Evolutionary conservation across 2,113 vertebrate species (phyloP).

Genomic region (Percopsis transmontana): DNA sequence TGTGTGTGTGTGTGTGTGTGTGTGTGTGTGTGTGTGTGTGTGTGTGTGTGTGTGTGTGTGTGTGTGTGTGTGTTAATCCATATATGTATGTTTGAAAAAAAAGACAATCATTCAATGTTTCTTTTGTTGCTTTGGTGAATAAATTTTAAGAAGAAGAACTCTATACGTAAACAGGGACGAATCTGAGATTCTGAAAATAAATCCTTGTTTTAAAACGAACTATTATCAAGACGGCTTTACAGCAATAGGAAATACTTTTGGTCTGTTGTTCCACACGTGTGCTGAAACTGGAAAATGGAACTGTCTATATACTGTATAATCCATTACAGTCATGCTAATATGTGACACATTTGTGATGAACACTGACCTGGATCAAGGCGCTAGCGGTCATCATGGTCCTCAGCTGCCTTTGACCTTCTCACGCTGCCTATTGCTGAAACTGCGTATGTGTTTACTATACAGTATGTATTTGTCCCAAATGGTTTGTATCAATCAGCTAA

Average conservation of each 20-base stretch:
- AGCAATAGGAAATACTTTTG: constrained; percentile 44
- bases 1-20: constrained; percentile 43
- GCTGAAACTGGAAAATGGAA: constrained; percentile 44
- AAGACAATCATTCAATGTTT: constrained; percentile 76
- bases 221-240: constrained; percentile 68
- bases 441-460: constrained; percentile 68
- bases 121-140: constrained; percentile 58
- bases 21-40: constrained; percentile 22
- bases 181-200: constrained; percentile 49
- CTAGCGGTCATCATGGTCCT: constrained; percentile 30
- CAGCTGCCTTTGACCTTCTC: constrained; percentile 50
- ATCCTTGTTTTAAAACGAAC: constrained; percentile 56
- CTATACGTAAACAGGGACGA: constrained; percentile 39
- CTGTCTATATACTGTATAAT: too few relatives aligned
- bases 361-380: constrained; percentile 38
- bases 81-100: constrained; percentile 67
- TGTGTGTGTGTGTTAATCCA: constrained; percentile 46
- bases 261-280: constrained; percentile 45
- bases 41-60: neutral
- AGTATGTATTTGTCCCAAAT: constrained; percentile 69
- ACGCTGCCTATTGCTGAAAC: constrained; percentile 61
- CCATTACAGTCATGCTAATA: too few relatives aligned
- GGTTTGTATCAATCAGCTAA: constrained; percentile 71
- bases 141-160: constrained; percentile 43
- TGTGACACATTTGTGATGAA: constrained; percentile 39